Evolutionary conservation across 2,888 invertebrate species (phyloP).

Genomic region (Crossocerus cetratus): DNA sequence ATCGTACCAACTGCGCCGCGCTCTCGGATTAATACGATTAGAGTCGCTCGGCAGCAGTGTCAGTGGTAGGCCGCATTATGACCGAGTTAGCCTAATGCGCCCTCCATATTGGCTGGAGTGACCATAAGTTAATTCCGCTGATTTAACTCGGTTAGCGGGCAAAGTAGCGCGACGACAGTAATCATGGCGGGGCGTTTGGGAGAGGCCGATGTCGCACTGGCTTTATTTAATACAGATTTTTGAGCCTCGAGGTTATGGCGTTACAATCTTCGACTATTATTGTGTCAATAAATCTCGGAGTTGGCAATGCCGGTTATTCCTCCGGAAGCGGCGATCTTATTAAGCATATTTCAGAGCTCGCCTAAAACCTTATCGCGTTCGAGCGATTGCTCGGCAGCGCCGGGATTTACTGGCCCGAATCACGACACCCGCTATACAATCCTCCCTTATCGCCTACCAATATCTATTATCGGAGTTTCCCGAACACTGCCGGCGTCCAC

Average conservation of each 20-base stretch:
- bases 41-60: neutral
- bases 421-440: neutral
- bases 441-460: constrained; percentile 1
- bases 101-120: constrained; percentile 1
- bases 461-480: neutral
- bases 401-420: neutral
- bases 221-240: too few species aligned
- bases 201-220: neutral
- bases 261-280: too few species aligned
- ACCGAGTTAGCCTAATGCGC: neutral
- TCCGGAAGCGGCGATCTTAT: too few species aligned
- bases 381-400: too few species aligned
- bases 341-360: too few species aligned
- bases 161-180: neutral
- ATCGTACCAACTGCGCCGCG: too few species aligned
- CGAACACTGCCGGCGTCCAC: neutral
- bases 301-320: too few species aligned
- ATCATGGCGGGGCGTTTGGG: neutral
- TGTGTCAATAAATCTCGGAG: too few species aligned
- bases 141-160: constrained; percentile 1
- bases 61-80: neutral
- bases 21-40: too few species aligned
- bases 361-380: too few species aligned
- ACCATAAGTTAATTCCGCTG: constrained; percentile 5
- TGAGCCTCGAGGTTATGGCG: too few species aligned